These are phyloP conservation scores for Mythimna albipuncta DNA, from an alignment of 2,888 invertebrate genomes.

Conservation along the genomic window DNA sequence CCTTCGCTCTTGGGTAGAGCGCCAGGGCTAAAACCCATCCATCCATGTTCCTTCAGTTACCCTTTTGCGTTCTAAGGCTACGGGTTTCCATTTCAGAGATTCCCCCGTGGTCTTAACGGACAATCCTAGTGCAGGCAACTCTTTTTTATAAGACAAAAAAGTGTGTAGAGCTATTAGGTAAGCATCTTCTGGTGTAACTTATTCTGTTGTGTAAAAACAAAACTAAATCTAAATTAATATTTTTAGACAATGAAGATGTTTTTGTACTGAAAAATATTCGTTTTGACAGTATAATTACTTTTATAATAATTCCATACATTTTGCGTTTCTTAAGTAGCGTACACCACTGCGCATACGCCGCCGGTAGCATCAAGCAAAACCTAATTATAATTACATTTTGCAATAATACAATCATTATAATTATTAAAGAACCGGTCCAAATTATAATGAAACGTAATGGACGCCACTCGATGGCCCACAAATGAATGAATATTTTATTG, in stretches of 20 bases:
- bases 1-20: no score
- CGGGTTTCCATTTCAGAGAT: no score
- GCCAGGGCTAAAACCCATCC: no score
- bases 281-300: constrained; percentile 33
- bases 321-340: constrained; percentile 14
- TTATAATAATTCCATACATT: constrained; percentile 10
- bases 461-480: constrained; percentile 80
- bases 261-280: constrained; percentile 8
- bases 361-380: constrained; percentile 46
- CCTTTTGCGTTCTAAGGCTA: no score
- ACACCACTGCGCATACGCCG: constrained; percentile 54
- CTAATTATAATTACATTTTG: constrained; percentile 56
- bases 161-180: neutral
- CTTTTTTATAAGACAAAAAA: neutral
- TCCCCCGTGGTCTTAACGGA: no score
- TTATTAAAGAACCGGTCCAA: constrained; percentile 77
- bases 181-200: neutral
- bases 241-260: neutral
- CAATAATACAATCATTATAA: constrained; percentile 45
- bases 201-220: neutral
- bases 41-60: no score
- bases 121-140: no score
- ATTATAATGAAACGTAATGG: constrained; percentile 87
- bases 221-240: neutral
- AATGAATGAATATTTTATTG: constrained; percentile 86